Evolutionary conservation across 1,140 invertebrate genomes (phyloP), one percentile per base, ranked within the genome.

Genomic region (Cyphomyrmex costatus): DNA sequence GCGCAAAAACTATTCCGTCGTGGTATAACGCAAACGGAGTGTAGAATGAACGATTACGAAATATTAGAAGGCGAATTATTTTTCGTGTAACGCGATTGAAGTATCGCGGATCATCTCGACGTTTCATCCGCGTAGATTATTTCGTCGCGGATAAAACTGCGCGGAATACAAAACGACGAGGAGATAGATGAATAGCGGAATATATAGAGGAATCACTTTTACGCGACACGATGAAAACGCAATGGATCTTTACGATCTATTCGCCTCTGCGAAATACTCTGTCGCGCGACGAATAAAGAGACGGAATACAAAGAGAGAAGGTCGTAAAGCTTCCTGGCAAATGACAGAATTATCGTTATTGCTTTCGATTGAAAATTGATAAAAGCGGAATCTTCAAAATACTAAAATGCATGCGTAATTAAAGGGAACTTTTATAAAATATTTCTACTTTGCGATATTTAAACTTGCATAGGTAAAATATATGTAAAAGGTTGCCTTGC

Each of bases 1-100:
- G 68, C 70, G 68, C 53, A 27, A 61, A n/a, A 73, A 42, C 73
- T 82, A 82, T 82, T 82, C 79, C 36, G 53, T 60, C 66, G 36
- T 53, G 51, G 46, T n/a, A 2, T 63, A 70, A 71, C 51, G 14
- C 66, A 33, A 30, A 14, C 8, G 63, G 21, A 56, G 66, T 80
- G 36, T 71, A 58, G 33, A 80, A 53, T 19, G 51, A 36, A 33
- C 51, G 33, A 66, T 79, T 19, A 49, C n/a, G 33, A 51, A 71
- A 71, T 46, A 10, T 42, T 30, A 10, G 36, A 58, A 19, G 19
- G 14, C n/a, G 19, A 53, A 27, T 10, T 21, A 24, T 60, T 71
- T 60, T 73, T 42, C 30, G 42, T n/a, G n/a, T n/a, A 19, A 24
- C 27, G 30, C 46, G 19, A 83, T 24, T 63, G 5, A n/a, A 30